A percentile compares a stretch with the other conserved stretches of the same genome.
These are phyloP conservation scores for Acromyrmex echinatior DNA, from an alignment of 1,140 invertebrate genomes.

Conservation along the genomic window DNA sequence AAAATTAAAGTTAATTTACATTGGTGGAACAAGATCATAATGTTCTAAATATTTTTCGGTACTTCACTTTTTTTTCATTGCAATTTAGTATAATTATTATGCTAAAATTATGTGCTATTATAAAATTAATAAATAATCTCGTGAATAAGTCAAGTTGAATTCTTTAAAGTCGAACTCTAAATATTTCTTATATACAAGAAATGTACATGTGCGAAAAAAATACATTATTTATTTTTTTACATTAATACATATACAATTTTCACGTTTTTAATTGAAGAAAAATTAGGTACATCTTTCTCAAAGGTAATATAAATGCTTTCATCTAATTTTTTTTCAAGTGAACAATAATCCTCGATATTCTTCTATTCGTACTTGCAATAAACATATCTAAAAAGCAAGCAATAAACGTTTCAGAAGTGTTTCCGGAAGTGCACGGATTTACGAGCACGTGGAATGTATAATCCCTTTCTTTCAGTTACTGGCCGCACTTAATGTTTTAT, in stretches of 20 bases:
- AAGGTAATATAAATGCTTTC: not conserved
- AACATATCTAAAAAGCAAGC: not conserved
- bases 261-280: not conserved
- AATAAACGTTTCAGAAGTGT: not conserved
- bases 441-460: not conserved
- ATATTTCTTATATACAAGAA: not conserved
- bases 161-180: not conserved
- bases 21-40: no score
- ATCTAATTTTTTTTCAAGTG: not conserved
- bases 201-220: not conserved
- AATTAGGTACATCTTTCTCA: not conserved
- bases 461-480: slow-evolving; percentile 2
- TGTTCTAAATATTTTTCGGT: not conserved
- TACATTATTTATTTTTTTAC: not conserved
- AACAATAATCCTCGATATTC: not conserved
- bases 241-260: not conserved
- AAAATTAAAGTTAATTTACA: no score
- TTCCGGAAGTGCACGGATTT: not conserved
- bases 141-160: not conserved
- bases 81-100: slow-evolving; percentile 4
- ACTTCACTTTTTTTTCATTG: not conserved
- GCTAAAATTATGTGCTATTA: not conserved
- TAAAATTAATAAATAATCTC: not conserved
- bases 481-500: not conserved
- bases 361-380: not conserved